A percentile compares a stretch with the other conserved stretches of the same genome.
Conservation (phyloP, 2,113 vertebrate genomes). For the Heterotilapia buettikoferi region DNA sequence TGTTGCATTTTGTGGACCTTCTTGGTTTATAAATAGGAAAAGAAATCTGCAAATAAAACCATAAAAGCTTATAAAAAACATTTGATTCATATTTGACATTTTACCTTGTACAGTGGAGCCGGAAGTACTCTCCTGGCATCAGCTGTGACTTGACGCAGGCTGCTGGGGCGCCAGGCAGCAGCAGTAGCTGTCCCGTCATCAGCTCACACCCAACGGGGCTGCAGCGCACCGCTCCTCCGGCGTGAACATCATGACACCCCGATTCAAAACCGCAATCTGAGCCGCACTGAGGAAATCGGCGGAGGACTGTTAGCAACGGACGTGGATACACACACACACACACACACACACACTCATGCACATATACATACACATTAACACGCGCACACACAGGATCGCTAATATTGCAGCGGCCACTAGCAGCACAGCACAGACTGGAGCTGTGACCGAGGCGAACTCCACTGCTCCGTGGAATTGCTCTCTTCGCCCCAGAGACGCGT, state of each 20-base stretch:
- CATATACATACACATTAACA: neutral
- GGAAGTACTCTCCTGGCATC: neutral
- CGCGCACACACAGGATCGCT: neutral
- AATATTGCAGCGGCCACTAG: neutral
- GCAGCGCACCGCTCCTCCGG: slow-evolving; percentile 37
- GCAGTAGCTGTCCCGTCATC: slow-evolving; percentile 54
- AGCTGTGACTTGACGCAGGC: neutral
- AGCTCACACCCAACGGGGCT: slow-evolving; percentile 55
- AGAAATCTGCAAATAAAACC: fast-evolving
- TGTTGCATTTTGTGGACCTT: neutral
- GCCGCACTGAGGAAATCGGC: neutral
- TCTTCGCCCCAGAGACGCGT: slow-evolving; percentile 15
- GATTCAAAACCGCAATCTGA: slow-evolving; percentile 31
- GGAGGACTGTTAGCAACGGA: neutral
- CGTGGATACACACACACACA: neutral
- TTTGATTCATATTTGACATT: neutral
- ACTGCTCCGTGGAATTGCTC: slow-evolving; percentile 46
- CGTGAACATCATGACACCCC: slow-evolving; percentile 50
- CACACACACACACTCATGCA: neutral
- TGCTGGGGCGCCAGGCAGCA: slow-evolving; percentile 17
- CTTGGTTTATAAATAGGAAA: neutral
- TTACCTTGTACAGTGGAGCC: neutral
- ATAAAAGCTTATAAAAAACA: neutral
- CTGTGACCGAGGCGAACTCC: slow-evolving; percentile 41
- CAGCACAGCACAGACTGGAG: neutral